These are phyloP conservation scores for Mormyrus lacerda DNA, from an alignment of 2,113 vertebrate species.

Conservation along the genomic window DNA sequence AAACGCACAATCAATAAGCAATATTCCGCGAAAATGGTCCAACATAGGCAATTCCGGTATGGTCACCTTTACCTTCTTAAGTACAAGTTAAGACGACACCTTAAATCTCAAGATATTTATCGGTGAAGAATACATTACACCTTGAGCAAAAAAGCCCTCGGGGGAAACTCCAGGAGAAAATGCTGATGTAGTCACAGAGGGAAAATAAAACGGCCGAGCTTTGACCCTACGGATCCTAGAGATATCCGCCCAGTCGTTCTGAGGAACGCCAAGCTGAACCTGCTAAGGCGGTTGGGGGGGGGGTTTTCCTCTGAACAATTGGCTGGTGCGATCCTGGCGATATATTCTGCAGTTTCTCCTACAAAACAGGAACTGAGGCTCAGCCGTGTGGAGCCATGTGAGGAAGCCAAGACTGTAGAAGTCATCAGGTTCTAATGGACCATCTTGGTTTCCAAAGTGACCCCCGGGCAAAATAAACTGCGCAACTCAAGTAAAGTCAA, in stretches of 20 bases:
- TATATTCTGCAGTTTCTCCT: constrained; percentile 2
- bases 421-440: background rate
- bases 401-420: constrained; percentile 7
- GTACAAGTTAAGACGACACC: background rate
- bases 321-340: background rate
- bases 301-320: background rate
- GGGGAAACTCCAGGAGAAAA: background rate
- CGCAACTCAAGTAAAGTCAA: background rate
- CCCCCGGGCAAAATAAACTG: background rate
- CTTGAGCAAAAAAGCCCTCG: background rate
- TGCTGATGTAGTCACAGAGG: background rate
- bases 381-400: background rate
- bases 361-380: constrained; percentile 9
- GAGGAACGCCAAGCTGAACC: background rate
- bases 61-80: background rate
- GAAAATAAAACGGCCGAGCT: background rate
- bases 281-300: background rate
- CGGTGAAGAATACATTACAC: background rate
- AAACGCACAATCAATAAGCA: background rate
- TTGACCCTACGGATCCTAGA: background rate
- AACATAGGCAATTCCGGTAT: background rate
- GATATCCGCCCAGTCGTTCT: background rate
- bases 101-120: background rate
- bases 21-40: background rate
- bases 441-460: background rate